These are phyloP conservation scores for Margaritifera margaritifera DNA, from an alignment of 2,888 invertebrate genomes.

Conservation along the genomic window DNA sequence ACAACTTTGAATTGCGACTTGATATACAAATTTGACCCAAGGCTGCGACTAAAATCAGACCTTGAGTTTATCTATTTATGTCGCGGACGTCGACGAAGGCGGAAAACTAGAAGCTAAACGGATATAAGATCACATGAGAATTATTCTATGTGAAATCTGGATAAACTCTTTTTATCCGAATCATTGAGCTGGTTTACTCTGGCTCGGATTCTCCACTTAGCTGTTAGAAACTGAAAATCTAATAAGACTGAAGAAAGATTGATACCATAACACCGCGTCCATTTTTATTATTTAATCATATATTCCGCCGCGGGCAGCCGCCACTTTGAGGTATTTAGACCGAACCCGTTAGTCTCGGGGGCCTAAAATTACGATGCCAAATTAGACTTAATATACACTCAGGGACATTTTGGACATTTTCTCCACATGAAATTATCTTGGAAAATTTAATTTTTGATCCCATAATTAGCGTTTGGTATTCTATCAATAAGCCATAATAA, in stretches of 20 bases:
- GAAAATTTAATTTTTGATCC: conserved; percentile 41
- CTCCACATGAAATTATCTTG: conserved; percentile 41
- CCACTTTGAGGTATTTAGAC: conserved; percentile 20
- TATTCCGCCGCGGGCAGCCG: conserved; percentile 29
- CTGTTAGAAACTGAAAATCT: conserved; percentile 29
- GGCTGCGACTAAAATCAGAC: too few relatives aligned
- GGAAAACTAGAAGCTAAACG: too few relatives aligned
- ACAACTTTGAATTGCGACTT: too few relatives aligned
- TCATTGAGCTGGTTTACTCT: too few relatives aligned
- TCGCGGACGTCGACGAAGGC: too few relatives aligned
- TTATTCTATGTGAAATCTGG: too few relatives aligned
- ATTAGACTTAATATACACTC: conserved; percentile 44
- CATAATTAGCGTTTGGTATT: conserved; percentile 43
- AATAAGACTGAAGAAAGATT: conserved; percentile 32
- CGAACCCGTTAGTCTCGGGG: conserved; percentile 22
- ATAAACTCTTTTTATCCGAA: too few relatives aligned
- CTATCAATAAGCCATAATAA: conserved; percentile 45
- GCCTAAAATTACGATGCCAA: conserved; percentile 33
- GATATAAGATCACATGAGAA: too few relatives aligned
- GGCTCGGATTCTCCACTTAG: conserved; percentile 1
- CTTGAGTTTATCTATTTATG: too few relatives aligned
- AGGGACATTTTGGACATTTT: conserved; percentile 43
- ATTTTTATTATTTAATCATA: conserved; percentile 39
- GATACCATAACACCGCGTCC: conserved; percentile 41
- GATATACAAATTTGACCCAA: too few relatives aligned